Evolutionary conservation across 2,113 vertebrate genomes (phyloP).

Genomic region (Pipa parva): DNA sequence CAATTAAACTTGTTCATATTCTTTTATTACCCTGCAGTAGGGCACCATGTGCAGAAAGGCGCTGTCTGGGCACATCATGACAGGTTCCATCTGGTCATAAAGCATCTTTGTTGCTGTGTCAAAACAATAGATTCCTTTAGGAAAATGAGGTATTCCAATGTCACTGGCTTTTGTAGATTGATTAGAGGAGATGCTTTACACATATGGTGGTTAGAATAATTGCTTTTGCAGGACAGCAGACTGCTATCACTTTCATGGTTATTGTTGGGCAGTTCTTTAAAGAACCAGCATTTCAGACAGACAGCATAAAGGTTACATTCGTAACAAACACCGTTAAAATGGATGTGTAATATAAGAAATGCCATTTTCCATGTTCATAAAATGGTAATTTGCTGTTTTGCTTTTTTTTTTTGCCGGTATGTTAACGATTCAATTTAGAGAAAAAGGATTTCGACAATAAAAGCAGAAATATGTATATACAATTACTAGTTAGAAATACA

Average conservation of each 20-base stretch:
- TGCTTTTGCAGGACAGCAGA: background rate
- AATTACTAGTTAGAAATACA: conserved; percentile 42
- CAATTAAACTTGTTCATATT: background rate
- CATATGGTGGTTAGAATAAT: background rate
- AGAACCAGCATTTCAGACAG: background rate
- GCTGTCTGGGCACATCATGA: background rate
- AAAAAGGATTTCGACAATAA: conserved; percentile 42
- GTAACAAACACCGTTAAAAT: conserved; percentile 10
- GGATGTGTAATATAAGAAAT: conserved; percentile 28
- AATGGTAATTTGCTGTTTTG: conserved; percentile 42
- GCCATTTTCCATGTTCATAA: conserved; percentile 34
- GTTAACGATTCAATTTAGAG: conserved; percentile 43
- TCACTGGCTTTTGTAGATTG: background rate
- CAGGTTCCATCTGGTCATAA: conserved; percentile 2
- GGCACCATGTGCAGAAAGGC: background rate
- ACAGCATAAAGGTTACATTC: background rate
- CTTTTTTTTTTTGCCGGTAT: conserved; percentile 36
- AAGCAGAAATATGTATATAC: conserved; percentile 42
- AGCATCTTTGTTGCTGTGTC: background rate
- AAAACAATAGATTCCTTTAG: conserved; percentile 2
- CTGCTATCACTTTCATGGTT: background rate
- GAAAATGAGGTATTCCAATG: background rate
- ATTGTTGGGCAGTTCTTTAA: background rate
- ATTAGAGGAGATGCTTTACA: background rate
- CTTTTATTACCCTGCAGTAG: background rate